Evolutionary conservation across 2,888 invertebrate species (phyloP).

Genomic region (Aelia acuminata): DNA sequence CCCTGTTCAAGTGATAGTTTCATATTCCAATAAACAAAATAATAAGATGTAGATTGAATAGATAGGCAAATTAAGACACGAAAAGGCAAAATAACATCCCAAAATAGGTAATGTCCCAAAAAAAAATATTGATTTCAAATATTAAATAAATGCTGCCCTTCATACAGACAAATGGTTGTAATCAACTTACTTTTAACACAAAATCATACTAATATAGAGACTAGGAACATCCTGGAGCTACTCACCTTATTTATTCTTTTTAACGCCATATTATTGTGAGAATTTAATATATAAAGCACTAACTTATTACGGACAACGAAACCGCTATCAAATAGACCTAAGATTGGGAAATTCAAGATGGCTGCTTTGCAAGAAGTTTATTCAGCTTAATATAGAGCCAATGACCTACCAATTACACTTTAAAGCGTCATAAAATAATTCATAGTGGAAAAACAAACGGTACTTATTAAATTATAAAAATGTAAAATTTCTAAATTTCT

Average conservation of each 20-base stretch:
- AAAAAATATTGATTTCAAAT: constrained; percentile 58
- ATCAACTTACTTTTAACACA: constrained; percentile 33
- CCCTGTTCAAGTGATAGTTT: constrained; percentile 29
- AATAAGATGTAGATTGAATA: background rate
- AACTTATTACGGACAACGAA: constrained; percentile 71
- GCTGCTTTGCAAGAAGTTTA: constrained; percentile 69
- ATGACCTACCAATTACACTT: constrained; percentile 60
- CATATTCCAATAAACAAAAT: background rate
- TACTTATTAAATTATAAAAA: constrained; percentile 34
- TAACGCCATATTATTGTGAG: constrained; percentile 83
- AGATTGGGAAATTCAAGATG: constrained; percentile 90
- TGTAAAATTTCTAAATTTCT: constrained; percentile 46
- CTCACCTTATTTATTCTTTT: constrained; percentile 96
- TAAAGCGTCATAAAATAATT: constrained; percentile 10
- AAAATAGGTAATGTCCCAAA: background rate
- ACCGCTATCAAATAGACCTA: constrained; percentile 86
- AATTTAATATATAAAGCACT: constrained; percentile 60
- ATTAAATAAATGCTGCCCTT: constrained; percentile 59
- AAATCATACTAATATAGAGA: background rate
- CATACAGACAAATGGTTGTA: constrained; percentile 56
- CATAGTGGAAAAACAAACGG: constrained; percentile 16
- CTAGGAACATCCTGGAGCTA: constrained; percentile 33
- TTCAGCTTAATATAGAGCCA: constrained; percentile 61
- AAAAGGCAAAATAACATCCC: background rate
- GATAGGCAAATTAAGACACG: background rate